Percentiles rank a stretch among this genome's conserved stretches.
These are phyloP conservation scores for Mechanitis messenoides DNA, from an alignment of 2,888 invertebrate genomes.

Conservation along the genomic window DNA sequence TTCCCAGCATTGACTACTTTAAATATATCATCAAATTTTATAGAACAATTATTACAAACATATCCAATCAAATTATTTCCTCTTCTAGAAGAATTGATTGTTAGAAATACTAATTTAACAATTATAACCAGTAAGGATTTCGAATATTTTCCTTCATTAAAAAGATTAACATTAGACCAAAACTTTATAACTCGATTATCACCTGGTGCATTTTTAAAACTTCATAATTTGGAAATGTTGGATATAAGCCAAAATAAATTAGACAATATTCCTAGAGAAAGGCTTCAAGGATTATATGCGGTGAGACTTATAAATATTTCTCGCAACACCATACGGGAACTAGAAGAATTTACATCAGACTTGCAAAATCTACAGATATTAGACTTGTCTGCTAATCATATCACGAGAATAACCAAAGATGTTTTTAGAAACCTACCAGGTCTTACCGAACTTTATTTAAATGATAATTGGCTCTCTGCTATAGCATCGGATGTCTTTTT, in stretches of 20 bases:
- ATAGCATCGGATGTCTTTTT: constrained; percentile 87
- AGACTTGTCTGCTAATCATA: constrained; percentile 89
- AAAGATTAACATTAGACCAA: constrained; percentile 83
- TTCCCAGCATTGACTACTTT: constrained; percentile 84
- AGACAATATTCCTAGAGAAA: constrained; percentile 88
- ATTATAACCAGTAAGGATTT: constrained; percentile 91
- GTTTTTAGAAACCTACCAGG: constrained; percentile 86
- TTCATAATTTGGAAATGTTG: constrained; percentile 84
- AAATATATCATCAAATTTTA: constrained; percentile 89
- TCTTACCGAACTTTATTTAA: constrained; percentile 85
- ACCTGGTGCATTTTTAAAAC: constrained; percentile 88
- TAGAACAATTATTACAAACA: constrained; percentile 84
- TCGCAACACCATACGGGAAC: constrained; percentile 86
- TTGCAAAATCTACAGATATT: constrained; percentile 85
- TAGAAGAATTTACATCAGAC: constrained; percentile 88
- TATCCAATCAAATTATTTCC: constrained; percentile 83
- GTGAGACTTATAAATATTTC: constrained; percentile 87
- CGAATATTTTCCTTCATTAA: constrained; percentile 86
- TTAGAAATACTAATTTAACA: constrained; percentile 86
- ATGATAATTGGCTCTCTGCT: constrained; percentile 88
- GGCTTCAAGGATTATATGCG: constrained; percentile 85
- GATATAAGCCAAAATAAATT: constrained; percentile 90
- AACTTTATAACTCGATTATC: constrained; percentile 88
- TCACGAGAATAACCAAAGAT: constrained; percentile 84
- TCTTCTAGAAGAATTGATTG: constrained; percentile 87